These are phyloP conservation scores for Tipula vernalis DNA, from an alignment of 2,888 invertebrate genomes.

Conservation along the genomic window DNA sequence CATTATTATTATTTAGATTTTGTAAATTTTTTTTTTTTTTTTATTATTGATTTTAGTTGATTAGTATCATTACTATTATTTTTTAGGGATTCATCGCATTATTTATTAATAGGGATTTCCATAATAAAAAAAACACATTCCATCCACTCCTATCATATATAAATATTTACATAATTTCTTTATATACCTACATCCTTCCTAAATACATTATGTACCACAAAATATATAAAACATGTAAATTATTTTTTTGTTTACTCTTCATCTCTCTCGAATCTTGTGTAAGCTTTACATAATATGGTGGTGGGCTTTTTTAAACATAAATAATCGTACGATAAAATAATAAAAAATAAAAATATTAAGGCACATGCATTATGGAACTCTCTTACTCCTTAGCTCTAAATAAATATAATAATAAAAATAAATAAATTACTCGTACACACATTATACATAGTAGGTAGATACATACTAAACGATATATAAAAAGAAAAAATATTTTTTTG, in stretches of 20 bases:
- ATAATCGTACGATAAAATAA: background rate
- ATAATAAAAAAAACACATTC: background rate
- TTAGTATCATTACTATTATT: background rate
- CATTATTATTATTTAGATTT: background rate
- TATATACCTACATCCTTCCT: background rate
- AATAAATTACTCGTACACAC: background rate
- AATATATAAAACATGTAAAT: background rate
- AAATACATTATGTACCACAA: background rate
- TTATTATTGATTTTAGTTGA: background rate
- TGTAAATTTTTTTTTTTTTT: background rate
- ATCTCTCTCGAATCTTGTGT: background rate
- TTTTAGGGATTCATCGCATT: conserved; percentile 4
- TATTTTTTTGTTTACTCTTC: background rate
- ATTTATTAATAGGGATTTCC: background rate
- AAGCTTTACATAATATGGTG: conserved; percentile 8
- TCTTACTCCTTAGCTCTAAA: background rate
- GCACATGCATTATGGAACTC: background rate
- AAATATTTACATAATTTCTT: background rate
- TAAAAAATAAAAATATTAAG: background rate
- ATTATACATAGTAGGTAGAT: background rate
- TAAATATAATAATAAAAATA: background rate
- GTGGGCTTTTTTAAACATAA: conserved; percentile 7
- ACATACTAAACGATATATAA: background rate
- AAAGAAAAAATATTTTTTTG: background rate
- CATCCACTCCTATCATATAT: background rate